Evolutionary conservation across 2,888 invertebrate genomes (phyloP), one percentile per base, ranked within the genome.

Genomic region (Gonocerus acuteangulatus): DNA sequence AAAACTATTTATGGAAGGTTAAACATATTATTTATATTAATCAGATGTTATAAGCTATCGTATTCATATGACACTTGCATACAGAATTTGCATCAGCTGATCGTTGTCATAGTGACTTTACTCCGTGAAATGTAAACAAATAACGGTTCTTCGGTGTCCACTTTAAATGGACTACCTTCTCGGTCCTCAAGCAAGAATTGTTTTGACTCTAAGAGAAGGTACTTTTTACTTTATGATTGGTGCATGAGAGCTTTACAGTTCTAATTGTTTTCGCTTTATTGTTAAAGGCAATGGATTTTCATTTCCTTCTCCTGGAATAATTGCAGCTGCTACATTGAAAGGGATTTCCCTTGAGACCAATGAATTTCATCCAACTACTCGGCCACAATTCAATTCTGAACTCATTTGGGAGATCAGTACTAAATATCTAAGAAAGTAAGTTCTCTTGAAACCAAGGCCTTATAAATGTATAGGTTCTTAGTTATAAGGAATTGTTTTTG

Each of bases 331-430:
- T 49, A 66, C 64, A 27, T 60, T 70, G 19, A 62, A 66, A 60
- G 67, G 66, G 9, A 65, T 67, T 49, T 57, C 67, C 57, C 73
- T 84, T 68, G 85, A 88, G 73, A 83, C 87, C 0, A 85, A 86
- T 70, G 77, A 80, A 42, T 51, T 68, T 19, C 63, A 54, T 1
- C 61, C 68, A 2, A 59, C 60, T 9, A 32, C 59, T 11, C 60
- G 66, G n/a, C 84, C 85, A 1, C 74, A 79, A 47, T 87, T 87
- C 71, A 82, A 83, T 65, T 85, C 84, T 19, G 86, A 87, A 71
- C 79, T 89, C 60, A 82, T 87, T 54, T 89, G 89, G 89, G 87
- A 88, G 73, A 83, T 85, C 2, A 85, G 86, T 68, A 85, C 85
- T 74, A 79, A 80, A 68, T 79, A 81, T 62, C 77, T 88, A 67